Evolutionary conservation across 37 sponge, comb jelly and placozoan species (phyloP), one percentile per base, ranked within the genome.

Genomic region (Bolinopsis microptera): DNA sequence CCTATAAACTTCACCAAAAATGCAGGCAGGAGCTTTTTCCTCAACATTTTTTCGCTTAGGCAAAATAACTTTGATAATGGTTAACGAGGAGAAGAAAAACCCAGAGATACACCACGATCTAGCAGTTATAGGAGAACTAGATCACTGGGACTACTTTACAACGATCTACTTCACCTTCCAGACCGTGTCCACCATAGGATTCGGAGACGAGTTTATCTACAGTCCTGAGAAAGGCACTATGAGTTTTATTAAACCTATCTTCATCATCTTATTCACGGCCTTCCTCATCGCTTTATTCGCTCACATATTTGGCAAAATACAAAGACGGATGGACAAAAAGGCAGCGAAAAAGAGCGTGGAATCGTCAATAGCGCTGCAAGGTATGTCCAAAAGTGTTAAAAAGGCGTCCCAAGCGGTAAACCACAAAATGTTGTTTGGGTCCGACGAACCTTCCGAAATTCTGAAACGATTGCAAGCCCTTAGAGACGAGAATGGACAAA

Each of bases 271-370:
- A 1, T 32, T 77, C 80, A 77, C 37, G 18, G 32, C 80, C 36
- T 77, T 77, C 80, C 80, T 77, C 36, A 77, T 77, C 32, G 80
- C 80, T 77, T 18, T 77, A 1, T 77, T 77, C 32, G 33, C 80
- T 1, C 80, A 32, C 0, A 9, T 77, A 18, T 77, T 77, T 35
- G 80, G 80, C 2, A 77, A 77, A 36, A 77, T 77, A 36, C 80
- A 77, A 36, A 36, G 33, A 36, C 33, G 13, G 3, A 77, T 77
- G 32, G 80, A 77, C 61, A 5, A 13, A 13, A 48, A 13, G 61
- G 61, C 61, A 18, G 61, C 61, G 61, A 13, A 5, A 13, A 48
- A 48, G 61, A 48, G 61, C 13, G 9, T 5, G 9, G 13, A 48
- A 13, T 48, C 61, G 61, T 5, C 13, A 13, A 18, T 13, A 48